phyloP scores from a whole-genome alignment of 2,888 invertebrate genomes.

The Torymus auratus region DNA sequence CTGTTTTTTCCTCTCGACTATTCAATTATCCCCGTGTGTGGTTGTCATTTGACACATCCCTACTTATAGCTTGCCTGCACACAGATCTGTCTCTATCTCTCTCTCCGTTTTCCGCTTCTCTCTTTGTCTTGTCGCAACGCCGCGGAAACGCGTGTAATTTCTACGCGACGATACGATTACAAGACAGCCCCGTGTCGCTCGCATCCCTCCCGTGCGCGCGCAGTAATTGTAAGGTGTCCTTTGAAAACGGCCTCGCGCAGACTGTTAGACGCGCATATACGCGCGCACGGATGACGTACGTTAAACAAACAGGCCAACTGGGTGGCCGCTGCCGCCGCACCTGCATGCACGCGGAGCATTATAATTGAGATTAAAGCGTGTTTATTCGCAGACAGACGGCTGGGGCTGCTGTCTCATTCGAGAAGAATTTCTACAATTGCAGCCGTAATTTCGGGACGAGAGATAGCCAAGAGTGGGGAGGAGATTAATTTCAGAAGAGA shows the following conservation, averaged over 20 bases:
- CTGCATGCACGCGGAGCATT: conserved; percentile 1
- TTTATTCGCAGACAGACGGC: not conserved
- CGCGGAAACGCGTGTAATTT: not conserved
- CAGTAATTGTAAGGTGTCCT: conserved; percentile 44
- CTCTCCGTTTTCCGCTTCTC: too few species aligned
- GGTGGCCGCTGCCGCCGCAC: not conserved
- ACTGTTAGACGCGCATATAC: not conserved
- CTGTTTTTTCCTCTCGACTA: too few species aligned
- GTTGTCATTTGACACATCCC: too few species aligned
- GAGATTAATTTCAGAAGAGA: conserved; percentile 5
- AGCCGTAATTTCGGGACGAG: not conserved
- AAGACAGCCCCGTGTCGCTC: not conserved
- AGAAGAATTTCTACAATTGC: conserved; percentile 36
- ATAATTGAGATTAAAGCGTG: conserved; percentile 55
- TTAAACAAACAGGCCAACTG: conserved; percentile 28
- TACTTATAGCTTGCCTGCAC: too few species aligned
- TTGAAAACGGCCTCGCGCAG: conserved; percentile 21
- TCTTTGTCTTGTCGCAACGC: too few species aligned
- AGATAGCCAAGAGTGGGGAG: not conserved
- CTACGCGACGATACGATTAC: conserved; percentile 18
- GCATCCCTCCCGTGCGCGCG: too few species aligned
- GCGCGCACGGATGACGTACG: not conserved
- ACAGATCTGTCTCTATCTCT: too few species aligned
- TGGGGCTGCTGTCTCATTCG: not conserved
- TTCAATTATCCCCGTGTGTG: too few species aligned